Base-by-base conservation (phyloP, 2,113 vertebrate species). In the Tupaia tana region DNA sequence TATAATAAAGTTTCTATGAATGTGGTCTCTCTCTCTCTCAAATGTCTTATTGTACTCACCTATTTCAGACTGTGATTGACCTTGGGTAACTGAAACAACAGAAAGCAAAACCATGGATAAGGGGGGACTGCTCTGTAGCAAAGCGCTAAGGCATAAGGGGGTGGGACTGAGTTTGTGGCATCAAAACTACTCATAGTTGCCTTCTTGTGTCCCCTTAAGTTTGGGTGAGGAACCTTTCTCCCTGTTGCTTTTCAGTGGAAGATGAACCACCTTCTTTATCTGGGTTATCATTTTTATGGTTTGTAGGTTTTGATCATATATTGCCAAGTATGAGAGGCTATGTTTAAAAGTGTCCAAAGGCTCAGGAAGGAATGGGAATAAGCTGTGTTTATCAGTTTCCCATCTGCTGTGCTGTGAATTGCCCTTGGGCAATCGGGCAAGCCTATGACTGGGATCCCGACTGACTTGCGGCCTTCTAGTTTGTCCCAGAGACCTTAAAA, bases 261-360 rank as follows among this genome's bases (percentile, higher is more conserved):
- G 16, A 14, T 92, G 83, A 86, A 69, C 66, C 75, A 58, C 25
- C 63, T 83, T 7, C 56, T 96, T 95, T 92, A 69, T 89, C 56
- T 93, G 22, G 16, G 6, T 89, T 91, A 66, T 56, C 77, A 52
- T 78, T 86, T 96, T 67, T 96, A 56, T 43, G 86, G 7, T 25
- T 87, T 96, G 34, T 71, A 92, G n/a, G 27, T 91, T 93, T 94
- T 90, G 59, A 79, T 78, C 34, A 52, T 75, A 22, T 56, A 86
- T 58, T 96, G 75, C 9, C 66, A 86, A 52, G 13, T 78, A 83
- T 70, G 61, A 43, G 54, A 93, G 43, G 34, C 64, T 95, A 4
- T 96, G 34, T 90, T 89, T 84, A 74, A 90, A 95, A 88, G 64
- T 88, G 67, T 89, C 84, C 89, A 58, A 69, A 71, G 31, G 59